Evolutionary conservation across 1,140 invertebrate genomes (phyloP), one percentile per base, ranked within the genome.

Genomic region (Drosophila murphyi): DNA sequence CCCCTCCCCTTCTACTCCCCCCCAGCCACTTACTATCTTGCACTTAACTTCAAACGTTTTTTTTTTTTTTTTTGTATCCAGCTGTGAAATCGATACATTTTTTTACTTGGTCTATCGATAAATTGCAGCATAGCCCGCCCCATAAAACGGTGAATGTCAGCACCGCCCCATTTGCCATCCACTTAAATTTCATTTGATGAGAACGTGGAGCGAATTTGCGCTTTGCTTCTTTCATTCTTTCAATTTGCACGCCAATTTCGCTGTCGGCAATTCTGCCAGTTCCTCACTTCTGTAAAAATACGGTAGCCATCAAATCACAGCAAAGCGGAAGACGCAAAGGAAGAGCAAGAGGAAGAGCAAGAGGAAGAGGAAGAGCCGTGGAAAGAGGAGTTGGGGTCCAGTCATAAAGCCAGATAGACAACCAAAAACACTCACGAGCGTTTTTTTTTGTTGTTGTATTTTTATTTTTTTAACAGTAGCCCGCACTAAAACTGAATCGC

Each of bases 201-300:
- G 32, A 37, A 56, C 43, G 41, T 57, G 10, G 34, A 55, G 41
- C 50, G 67, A 75, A 61, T 61, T 64, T 70, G 8, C 20, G 20
- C 54, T 50, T 34, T 10, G 12, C 59, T 61, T 55, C 61, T 48
- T 50, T 43, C 39, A 10, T 57, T 59, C 77, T 79, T 76, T 65
- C 80, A 80, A 80, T 87, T 87, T 87, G 82, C 80, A 77, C 72
- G 76, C 65, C 83, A 88, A 87, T 88, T 86, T 77, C 29, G 80
- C 45, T 77, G 78, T 83, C 83, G 73, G 72, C 71, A 47, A 34
- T 68, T 73, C 56, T 50, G 8, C 20, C 52, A 39, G 50, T 34
- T n/a, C 35, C 20, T 52, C 35, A 32, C 48, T 63, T 73, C 81
- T 72, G 83, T 77, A 87, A 87, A 88, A 88, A 83, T 78, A 80